phyloP scores from a whole-genome alignment of 2,888 invertebrate genomes.

The Scaptomyza cyrtandrae region DNA sequence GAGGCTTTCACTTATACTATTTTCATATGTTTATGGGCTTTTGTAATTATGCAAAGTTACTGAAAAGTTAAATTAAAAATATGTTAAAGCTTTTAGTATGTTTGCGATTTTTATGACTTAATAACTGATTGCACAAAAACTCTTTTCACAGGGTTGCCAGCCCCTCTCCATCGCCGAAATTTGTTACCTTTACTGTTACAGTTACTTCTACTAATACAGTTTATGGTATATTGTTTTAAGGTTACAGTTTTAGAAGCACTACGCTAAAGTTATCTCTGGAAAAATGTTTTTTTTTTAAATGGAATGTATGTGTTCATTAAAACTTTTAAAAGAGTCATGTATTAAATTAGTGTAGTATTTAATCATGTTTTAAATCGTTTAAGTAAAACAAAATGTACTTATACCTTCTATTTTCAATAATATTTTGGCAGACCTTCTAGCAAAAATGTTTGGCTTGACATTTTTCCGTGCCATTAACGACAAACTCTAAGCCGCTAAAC shows the following conservation, averaged over 20 bases:
- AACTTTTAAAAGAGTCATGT: no score
- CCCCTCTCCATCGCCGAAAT: background rate
- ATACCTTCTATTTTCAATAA: conserved; percentile 20
- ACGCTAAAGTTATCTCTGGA: no score
- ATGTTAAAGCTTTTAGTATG: background rate
- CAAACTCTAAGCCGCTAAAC: conserved; percentile 33
- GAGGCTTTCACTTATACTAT: background rate
- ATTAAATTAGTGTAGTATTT: no score
- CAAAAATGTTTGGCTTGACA: conserved; percentile 61
- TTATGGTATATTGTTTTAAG: background rate
- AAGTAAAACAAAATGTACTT: conserved; percentile 5
- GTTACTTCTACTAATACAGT: background rate
- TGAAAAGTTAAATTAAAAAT: background rate
- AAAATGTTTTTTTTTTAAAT: no score
- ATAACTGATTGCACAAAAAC: background rate
- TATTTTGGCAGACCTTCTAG: conserved; percentile 26
- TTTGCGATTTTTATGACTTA: background rate
- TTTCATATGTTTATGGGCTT: background rate
- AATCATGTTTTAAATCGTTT: no score
- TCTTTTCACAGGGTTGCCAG: background rate
- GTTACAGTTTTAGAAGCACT: background rate
- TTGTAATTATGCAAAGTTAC: background rate
- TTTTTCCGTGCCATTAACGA: conserved; percentile 73
- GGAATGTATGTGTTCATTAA: no score
- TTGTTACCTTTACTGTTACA: background rate